Percentiles rank a stretch among this genome's conserved stretches.
phyloP scores from a whole-genome alignment of 2,113 vertebrate species.

The Thymallus thymallus region DNA sequence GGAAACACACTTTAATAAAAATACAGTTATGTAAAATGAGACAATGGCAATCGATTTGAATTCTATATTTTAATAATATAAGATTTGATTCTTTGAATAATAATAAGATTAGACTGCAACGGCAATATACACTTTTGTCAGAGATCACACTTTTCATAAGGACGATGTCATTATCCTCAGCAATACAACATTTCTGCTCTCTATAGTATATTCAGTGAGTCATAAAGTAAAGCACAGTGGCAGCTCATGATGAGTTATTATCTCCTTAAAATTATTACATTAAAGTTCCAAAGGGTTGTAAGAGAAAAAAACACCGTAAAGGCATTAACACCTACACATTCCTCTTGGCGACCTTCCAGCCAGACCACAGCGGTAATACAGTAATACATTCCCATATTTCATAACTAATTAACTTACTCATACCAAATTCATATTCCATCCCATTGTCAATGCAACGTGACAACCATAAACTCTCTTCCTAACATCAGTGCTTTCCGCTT shows the following conservation, averaged over 20 bases:
- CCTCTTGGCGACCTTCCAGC: neutral
- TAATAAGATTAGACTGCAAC: constrained; percentile 30
- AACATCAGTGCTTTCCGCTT: neutral
- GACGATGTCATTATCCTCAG: constrained; percentile 42
- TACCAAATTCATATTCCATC: constrained; percentile 22
- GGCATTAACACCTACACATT: neutral
- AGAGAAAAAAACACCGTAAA: no score
- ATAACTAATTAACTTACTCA: neutral
- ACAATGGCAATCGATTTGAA: no score
- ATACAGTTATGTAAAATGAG: no score
- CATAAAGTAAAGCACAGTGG: constrained; percentile 41
- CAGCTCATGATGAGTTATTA: constrained; percentile 45
- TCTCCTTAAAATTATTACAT: constrained; percentile 35
- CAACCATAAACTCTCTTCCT: constrained; percentile 12
- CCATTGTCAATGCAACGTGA: constrained; percentile 14
- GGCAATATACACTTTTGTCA: constrained; percentile 52
- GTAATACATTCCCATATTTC: constrained; percentile 38
- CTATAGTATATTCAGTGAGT: constrained; percentile 50
- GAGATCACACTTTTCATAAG: constrained; percentile 30
- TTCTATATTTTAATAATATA: neutral
- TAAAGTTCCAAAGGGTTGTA: no score
- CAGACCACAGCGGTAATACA: constrained; percentile 10
- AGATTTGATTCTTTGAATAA: neutral
- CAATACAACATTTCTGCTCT: neutral
- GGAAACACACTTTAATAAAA: no score